Base-by-base conservation (phyloP, 2,888 invertebrate genomes). In the Ceramica pisi region DNA sequence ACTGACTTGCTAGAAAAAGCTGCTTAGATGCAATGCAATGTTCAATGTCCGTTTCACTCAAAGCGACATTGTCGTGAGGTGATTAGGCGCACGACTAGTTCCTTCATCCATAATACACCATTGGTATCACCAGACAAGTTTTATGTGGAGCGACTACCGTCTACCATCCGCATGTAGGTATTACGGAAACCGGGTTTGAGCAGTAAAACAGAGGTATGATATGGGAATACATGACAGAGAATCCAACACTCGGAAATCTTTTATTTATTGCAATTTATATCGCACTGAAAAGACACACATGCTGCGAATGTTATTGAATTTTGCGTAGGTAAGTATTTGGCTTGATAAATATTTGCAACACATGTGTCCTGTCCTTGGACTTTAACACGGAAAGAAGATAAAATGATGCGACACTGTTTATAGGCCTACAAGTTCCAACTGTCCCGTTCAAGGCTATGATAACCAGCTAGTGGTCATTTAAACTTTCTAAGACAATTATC, bases 131-230 rank as follows among this genome's bases (percentile, higher is more conserved):
- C 21, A 53, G 59, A 74, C 65, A 51, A 55, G 76, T 64, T 80
- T 70, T 76, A 76, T 76, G 65, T 80, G 67, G 80, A 65, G 53
- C 78, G 50, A 50, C 61, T 74, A 41, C 80, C 53, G 65, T 75
- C 67, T 62, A 19, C 68, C 26, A 80, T 75, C 60, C 63, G 48
- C 44, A 66, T 66, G n/a, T 75, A 66, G 62, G n/a, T 75, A 53
- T 61, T 46, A 62, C 1, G 21, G 38, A 59, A 68, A 75, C 48
- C 56, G 51, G 64, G 75, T 65, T 53, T 75, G 21, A 44, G n/a
- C 44, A 23, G 48, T 21, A 61, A 9, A 6, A n/a, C 50, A 8
- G 5, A 14, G 41, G 31, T 67, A 12, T n/a, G 21, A 46, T 44
- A 31, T 38, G 41, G 46, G 19, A 9, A 50, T 35, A 23, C 16